Evolutionary conservation across 64 coral and sea anemone genomes (phyloP).

Genomic region (Acropora tenuis): DNA sequence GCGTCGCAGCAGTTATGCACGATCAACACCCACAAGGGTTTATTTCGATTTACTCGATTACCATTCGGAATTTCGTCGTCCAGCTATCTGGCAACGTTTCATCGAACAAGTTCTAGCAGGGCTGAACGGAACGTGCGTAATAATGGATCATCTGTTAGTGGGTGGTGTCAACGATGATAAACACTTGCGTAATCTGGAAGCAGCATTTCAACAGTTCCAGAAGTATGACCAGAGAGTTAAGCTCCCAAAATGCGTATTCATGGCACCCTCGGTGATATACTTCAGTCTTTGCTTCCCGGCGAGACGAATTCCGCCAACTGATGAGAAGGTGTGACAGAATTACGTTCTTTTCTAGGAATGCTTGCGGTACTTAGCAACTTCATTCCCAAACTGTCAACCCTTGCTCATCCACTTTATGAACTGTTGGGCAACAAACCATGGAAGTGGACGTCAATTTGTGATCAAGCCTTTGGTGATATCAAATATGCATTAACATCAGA

Average conservation of each 20-base stretch:
- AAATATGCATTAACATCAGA: slow-evolving; percentile 32
- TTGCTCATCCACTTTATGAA: slow-evolving; percentile 21
- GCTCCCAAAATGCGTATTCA: too few relatives aligned
- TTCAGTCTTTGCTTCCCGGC: neutral
- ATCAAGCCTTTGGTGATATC: slow-evolving; percentile 32
- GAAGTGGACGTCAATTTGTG: slow-evolving; percentile 14
- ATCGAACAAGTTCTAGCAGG: too few relatives aligned
- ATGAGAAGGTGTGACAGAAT: slow-evolving; percentile 37
- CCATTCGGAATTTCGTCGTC: neutral
- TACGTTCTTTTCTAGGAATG: slow-evolving; percentile 3
- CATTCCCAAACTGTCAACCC: slow-evolving; percentile 47
- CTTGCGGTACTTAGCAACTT: slow-evolving; percentile 29
- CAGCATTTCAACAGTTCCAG: too few relatives aligned
- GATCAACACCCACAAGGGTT: slow-evolving; percentile 26
- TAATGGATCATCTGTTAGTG: neutral
- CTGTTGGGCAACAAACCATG: slow-evolving; percentile 37
- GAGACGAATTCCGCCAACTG: slow-evolving; percentile 8
- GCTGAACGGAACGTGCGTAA: too few relatives aligned
- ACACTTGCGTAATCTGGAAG: too few relatives aligned
- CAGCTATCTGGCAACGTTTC: too few relatives aligned
- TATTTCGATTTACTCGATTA: neutral
- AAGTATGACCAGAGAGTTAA: too few relatives aligned
- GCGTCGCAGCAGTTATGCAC: slow-evolving; percentile 7
- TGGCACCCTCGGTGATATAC: slow-evolving; percentile 13
- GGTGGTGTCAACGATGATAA: too few relatives aligned